These are phyloP conservation scores for Xylota segnis DNA, from an alignment of 2,888 invertebrate species.

Conservation along the genomic window DNA sequence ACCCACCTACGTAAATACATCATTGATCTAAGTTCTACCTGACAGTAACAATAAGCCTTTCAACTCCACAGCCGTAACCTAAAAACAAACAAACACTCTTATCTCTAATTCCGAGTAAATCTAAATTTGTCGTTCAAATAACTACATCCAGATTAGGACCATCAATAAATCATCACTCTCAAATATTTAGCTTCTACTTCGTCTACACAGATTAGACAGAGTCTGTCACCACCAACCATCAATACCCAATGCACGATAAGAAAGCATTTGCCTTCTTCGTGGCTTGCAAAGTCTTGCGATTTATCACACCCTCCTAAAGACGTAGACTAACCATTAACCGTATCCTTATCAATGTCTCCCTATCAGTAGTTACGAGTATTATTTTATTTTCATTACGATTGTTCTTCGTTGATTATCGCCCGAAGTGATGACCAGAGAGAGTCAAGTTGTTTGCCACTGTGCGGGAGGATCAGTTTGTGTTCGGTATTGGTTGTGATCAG, in stretches of 20 bases:
- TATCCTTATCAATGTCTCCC: constrained; percentile 49
- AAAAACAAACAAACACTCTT: not conserved
- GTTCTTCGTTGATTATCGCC: constrained; percentile 11
- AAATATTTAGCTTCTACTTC: constrained; percentile 4
- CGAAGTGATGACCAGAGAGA: constrained; percentile 48
- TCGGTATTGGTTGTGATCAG: constrained; percentile 41
- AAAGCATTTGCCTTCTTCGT: constrained; percentile 7
- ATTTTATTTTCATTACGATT: constrained; percentile 27
- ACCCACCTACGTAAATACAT: not conserved
- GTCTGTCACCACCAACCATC: not conserved
- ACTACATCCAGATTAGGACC: constrained; percentile 9
- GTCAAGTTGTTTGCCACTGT: not conserved
- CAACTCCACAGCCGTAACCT: not conserved
- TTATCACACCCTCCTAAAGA: constrained; percentile 32
- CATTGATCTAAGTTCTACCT: not conserved
- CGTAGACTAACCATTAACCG: constrained; percentile 8
- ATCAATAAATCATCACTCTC: constrained; percentile 1
- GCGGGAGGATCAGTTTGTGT: constrained; percentile 51
- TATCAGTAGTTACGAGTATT: constrained; percentile 54
- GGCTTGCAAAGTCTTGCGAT: not conserved
- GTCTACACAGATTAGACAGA: constrained; percentile 8
- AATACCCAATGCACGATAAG: constrained; percentile 21
- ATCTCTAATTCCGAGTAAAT: constrained; percentile 9
- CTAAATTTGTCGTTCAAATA: not conserved
- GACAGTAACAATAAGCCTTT: not conserved